Evolutionary conservation across 2,797 vertebrate genomes (phyloP), one percentile per base, ranked within the genome.

Genomic region (Lithobates pipiens): DNA sequence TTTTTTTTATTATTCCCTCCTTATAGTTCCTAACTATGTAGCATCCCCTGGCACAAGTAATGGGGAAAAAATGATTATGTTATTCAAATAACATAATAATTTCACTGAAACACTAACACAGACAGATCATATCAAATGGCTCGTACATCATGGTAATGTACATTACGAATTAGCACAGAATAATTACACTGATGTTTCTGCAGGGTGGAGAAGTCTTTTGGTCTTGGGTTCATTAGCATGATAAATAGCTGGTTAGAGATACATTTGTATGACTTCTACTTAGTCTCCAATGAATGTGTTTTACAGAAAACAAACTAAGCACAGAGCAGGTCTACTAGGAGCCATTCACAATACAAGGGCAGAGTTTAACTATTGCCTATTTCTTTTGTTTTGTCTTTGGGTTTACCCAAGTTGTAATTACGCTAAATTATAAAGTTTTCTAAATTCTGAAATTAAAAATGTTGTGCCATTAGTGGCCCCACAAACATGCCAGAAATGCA

Each of bases 31-130:
- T 65, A 65, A 25, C 61, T 25, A 25, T 23, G 61, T 21, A 65
- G 23, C 61, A 21, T 65, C 61, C 61, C 61, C 61, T 65, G 61
- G 25, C 61, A 65, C n/a, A 65, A 23, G 61, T 65, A 65, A 65
- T n/a, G 7, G 23, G 61, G 61, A 65, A 65, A 65, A 65, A 25
- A 65, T 65, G n/a, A 65, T 65, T 65, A 65, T 65, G 23, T 7
- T 65, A 65, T 65, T 65, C 11, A 65, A 65, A 65, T 65, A 65
- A n/a, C 61, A 65, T 65, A 65, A 65, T 65, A 65, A 65, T 65
- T 65, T 65, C 61, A 11, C n/a, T 23, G 5, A 65, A 65, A 65
- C 61, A 65, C 61, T 65, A 65, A 65, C 61, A 23, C 61, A 65
- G 61, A 65, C 61, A 65, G 23, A 65, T 65, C 61, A 65, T 65